Percentiles rank a stretch among this genome's conserved stretches.
phyloP scores from a whole-genome alignment of 2,113 vertebrate species.

The Thryonomys swinderianus region DNA sequence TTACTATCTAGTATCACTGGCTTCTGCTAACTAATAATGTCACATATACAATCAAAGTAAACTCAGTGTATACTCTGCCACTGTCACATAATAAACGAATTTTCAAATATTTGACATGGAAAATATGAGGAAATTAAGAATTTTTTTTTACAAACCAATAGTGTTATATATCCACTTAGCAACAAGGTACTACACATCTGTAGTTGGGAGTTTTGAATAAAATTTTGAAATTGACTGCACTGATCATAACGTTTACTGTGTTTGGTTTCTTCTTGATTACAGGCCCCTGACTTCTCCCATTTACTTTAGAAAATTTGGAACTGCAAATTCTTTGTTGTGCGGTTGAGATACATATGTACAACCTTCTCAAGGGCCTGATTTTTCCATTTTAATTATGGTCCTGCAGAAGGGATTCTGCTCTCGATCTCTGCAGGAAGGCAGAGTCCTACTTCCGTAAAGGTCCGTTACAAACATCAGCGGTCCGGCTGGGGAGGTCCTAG shows the following conservation, averaged over 20 bases:
- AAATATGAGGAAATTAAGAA: slow-evolving; percentile 14
- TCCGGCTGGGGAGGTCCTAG: not conserved
- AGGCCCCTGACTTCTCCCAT: not conserved
- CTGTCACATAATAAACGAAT: not conserved
- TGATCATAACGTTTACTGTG: not conserved
- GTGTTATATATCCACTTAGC: not conserved
- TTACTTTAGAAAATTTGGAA: not conserved
- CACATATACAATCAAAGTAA: slow-evolving; percentile 46
- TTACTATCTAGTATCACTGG: slow-evolving; percentile 47
- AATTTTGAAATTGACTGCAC: not conserved
- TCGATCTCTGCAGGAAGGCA: not conserved
- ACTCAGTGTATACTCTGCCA: not conserved
- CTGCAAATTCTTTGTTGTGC: not conserved
- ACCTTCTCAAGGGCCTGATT: not conserved
- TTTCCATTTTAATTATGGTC: not conserved
- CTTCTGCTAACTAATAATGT: slow-evolving; percentile 56
- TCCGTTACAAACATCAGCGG: not conserved
- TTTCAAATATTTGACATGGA: slow-evolving; percentile 26
- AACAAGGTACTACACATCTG: not conserved
- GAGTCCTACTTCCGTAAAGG: not conserved
- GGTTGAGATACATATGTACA: not conserved
- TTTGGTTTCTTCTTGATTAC: not conserved
- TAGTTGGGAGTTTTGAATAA: not conserved
- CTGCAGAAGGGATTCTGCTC: not conserved
- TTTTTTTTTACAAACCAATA: not conserved